Conservation (phyloP, 1,140 invertebrate species). For the Sinella curviseta region DNA sequence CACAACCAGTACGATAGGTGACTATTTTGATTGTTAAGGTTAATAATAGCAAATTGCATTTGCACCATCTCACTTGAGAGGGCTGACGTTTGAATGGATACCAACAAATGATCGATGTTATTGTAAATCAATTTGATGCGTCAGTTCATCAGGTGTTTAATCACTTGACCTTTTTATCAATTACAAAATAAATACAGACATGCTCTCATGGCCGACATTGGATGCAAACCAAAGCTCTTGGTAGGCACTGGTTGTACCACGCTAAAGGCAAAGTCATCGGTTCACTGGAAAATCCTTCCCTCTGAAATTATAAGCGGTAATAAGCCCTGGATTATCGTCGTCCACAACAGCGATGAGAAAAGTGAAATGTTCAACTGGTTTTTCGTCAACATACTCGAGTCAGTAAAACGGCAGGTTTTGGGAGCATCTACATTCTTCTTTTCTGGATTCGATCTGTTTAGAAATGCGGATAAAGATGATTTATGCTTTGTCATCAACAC, state of each 20-base stretch:
- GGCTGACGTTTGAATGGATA: too few relatives aligned
- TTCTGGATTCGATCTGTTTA: not conserved
- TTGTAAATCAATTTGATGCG: too few relatives aligned
- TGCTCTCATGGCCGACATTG: not conserved
- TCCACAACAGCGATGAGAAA: not conserved
- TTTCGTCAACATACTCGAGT: not conserved
- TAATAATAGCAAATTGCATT: too few relatives aligned
- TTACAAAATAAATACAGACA: too few relatives aligned
- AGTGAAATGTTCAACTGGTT: not conserved
- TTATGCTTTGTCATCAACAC: not conserved
- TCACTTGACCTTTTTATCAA: too few relatives aligned
- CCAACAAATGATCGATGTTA: too few relatives aligned
- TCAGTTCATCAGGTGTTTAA: too few relatives aligned
- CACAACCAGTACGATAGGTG: too few relatives aligned
- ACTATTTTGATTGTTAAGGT: too few relatives aligned
- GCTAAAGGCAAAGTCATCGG: not conserved
- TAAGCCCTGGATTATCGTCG: not conserved
- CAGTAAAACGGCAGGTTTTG: not conserved
- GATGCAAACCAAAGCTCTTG: not conserved
- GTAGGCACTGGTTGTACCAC: not conserved
- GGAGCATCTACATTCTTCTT: not conserved
- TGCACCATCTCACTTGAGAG: too few relatives aligned
- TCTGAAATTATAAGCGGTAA: not conserved
- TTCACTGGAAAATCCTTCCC: not conserved
- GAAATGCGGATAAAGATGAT: not conserved